Conservation (phyloP, 2,797 vertebrate species). For the Manis pentadactyla region DNA sequence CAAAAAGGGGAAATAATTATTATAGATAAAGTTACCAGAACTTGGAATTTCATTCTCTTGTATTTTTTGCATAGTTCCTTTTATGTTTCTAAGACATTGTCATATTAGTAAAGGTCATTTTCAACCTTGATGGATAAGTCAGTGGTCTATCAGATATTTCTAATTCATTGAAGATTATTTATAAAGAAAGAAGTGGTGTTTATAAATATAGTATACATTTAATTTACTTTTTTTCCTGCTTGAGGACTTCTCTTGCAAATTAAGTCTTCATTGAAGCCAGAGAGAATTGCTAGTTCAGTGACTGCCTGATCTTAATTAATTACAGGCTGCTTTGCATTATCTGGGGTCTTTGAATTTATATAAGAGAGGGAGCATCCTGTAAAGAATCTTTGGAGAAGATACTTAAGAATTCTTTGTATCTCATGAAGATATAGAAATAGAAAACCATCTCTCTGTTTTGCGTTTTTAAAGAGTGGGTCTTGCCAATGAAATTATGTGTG, state of each 20-base stretch:
- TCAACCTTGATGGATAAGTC: background rate
- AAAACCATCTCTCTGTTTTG: background rate
- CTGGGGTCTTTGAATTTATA: background rate
- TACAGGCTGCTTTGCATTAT: background rate
- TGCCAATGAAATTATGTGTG: background rate
- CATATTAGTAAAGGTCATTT: background rate
- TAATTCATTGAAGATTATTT: background rate
- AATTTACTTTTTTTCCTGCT: slow-evolving; percentile 7
- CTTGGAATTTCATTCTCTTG: background rate
- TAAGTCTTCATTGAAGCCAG: background rate
- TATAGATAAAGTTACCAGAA: background rate
- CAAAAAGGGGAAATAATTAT: background rate
- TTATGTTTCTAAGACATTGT: slow-evolving; percentile 22
- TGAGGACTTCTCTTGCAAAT: background rate
- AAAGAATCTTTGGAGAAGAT: background rate
- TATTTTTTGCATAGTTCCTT: background rate
- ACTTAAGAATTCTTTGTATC: background rate
- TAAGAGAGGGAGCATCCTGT: background rate
- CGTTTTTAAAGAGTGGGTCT: background rate
- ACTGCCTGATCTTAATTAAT: slow-evolving; percentile 6
- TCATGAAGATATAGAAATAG: background rate
- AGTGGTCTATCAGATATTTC: background rate
- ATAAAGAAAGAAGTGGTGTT: background rate
- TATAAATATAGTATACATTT: background rate
- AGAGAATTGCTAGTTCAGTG: background rate